phyloP scores from a whole-genome alignment of 1,140 invertebrate genomes.

The Drosophila oshimai region DNA sequence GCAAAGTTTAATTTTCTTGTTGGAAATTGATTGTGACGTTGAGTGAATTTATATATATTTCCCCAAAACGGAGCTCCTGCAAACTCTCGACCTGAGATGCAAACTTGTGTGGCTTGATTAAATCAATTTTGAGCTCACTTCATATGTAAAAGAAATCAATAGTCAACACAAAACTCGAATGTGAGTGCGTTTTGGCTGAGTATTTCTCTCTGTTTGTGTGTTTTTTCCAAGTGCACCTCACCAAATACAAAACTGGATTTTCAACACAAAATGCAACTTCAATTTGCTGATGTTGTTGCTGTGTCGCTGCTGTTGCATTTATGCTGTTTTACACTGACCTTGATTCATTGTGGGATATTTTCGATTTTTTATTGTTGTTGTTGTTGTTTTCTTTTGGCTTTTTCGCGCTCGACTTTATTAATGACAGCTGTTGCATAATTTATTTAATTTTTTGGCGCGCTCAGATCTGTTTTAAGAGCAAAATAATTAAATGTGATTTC shows the following conservation, averaged over 20 bases:
- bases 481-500: constrained; percentile 67
- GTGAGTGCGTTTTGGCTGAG: constrained; percentile 7
- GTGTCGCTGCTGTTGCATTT: constrained; percentile 49
- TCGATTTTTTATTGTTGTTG: constrained; percentile 45
- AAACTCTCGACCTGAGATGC: constrained; percentile 17
- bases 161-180: constrained; percentile 1
- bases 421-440: constrained; percentile 80
- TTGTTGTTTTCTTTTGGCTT: constrained; percentile 21
- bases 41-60: constrained; percentile 53
- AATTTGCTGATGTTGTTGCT: constrained; percentile 36
- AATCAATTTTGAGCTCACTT: constrained; percentile 54
- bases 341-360: constrained; percentile 74
- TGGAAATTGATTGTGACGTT: constrained; percentile 59
- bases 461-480: constrained; percentile 43
- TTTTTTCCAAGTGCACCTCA: constrained; percentile 65
- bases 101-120: constrained; percentile 54
- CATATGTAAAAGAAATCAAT: constrained; percentile 39
- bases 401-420: constrained; percentile 74
- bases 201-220: constrained; percentile 14
- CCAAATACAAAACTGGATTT: constrained; percentile 79
- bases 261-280: constrained; percentile 75
- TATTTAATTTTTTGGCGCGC: constrained; percentile 71
- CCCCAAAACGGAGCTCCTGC: constrained; percentile 1
- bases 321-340: constrained; percentile 76
- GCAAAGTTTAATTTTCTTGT: constrained; percentile 23